Conservation (phyloP, 2,113 vertebrate genomes). For the Octodon degus region DNA sequence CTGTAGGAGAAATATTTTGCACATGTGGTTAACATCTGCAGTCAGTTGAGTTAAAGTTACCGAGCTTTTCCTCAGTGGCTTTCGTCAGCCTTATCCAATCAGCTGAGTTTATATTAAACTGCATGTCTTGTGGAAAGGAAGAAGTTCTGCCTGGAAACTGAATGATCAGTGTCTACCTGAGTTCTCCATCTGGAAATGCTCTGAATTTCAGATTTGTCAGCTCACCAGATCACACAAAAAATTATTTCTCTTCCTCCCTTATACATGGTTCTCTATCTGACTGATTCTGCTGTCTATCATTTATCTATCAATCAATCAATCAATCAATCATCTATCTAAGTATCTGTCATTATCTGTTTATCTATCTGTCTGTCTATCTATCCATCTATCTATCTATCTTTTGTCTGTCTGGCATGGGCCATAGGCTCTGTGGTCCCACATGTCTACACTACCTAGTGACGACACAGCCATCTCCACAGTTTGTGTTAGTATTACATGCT, state of each 20-base stretch:
- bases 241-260: background rate
- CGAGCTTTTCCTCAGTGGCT: background rate
- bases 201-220: background rate
- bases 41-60: background rate
- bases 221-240: background rate
- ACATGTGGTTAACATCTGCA: background rate
- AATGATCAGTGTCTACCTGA: background rate
- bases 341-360: no score
- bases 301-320: no score
- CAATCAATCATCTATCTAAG: no score
- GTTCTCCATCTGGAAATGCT: background rate
- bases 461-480: background rate
- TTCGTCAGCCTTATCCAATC: background rate
- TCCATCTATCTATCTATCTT: background rate
- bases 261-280: background rate
- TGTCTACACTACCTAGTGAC: background rate
- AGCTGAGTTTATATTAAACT: background rate
- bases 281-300: no score
- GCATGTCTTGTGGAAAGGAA: background rate
- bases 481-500: background rate
- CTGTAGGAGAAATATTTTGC: background rate
- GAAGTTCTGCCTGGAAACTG: background rate
- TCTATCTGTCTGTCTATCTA: background rate
- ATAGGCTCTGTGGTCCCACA: background rate
- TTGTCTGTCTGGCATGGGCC: no score